Evolutionary conservation across 1,140 invertebrate species (phyloP).

Genomic region (Periplaneta americana): DNA sequence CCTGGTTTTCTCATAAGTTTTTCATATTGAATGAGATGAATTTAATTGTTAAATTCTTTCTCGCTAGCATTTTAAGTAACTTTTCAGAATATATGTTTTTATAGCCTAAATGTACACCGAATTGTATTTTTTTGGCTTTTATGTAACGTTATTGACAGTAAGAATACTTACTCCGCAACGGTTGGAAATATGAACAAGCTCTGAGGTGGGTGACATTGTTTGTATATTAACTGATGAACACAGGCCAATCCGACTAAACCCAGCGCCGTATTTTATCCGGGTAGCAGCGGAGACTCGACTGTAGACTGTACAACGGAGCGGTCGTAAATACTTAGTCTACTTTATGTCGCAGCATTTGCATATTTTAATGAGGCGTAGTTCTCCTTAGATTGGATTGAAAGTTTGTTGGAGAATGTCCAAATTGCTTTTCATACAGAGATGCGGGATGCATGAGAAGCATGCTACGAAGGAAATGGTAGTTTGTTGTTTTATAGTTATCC

Average conservation of each 20-base stretch:
- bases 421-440: neutral
- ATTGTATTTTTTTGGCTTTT: too few relatives aligned
- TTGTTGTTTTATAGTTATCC: neutral
- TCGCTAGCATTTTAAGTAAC: too few relatives aligned
- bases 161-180: too few relatives aligned
- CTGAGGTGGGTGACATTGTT: neutral
- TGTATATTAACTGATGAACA: too few relatives aligned
- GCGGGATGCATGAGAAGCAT: neutral
- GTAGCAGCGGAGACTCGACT: neutral
- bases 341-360: neutral
- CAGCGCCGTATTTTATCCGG: neutral
- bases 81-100: too few relatives aligned
- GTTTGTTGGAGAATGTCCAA: neutral
- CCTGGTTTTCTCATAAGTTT: too few relatives aligned
- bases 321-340: neutral
- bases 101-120: too few relatives aligned
- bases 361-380: slow-evolving; percentile 7
- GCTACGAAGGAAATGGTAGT: neutral
- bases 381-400: slow-evolving; percentile 3
- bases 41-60: too few relatives aligned
- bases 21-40: too few relatives aligned
- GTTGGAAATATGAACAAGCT: neutral
- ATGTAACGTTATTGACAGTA: too few relatives aligned
- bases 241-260: too few relatives aligned
- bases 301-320: neutral